A percentile compares a stretch with the other conserved stretches of the same genome.
phyloP scores from a whole-genome alignment of 2,113 vertebrate species.

The Brachypteracias leptosomus region DNA sequence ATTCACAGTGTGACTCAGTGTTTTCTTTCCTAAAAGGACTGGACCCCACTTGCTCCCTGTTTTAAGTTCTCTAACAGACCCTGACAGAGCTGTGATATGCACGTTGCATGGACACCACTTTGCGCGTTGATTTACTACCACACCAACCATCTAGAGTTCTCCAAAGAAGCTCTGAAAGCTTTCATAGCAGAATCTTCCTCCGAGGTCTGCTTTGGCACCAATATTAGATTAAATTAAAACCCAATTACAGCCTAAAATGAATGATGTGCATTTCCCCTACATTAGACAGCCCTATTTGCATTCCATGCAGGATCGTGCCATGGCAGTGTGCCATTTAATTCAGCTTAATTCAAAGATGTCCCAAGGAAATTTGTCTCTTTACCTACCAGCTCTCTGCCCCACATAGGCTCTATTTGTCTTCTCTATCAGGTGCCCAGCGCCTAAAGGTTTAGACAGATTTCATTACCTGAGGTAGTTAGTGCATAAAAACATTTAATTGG shows the following conservation, averaged over 20 bases:
- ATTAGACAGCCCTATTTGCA: constrained; percentile 45
- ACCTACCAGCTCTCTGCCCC: not conserved
- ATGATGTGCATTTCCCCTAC: constrained; percentile 39
- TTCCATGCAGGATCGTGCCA: constrained; percentile 4
- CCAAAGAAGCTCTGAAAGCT: constrained; percentile 22
- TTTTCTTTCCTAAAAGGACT: not conserved
- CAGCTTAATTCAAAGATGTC: not conserved
- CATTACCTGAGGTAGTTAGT: constrained; percentile 54
- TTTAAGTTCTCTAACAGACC: not conserved
- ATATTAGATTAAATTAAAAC: constrained; percentile 66
- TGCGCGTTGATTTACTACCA: constrained; percentile 37
- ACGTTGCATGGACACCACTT: not conserved
- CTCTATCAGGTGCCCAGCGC: constrained; percentile 5
- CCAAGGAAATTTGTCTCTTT: not conserved
- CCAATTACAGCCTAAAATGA: constrained; percentile 63
- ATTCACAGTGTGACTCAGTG: not conserved
- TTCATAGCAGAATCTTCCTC: constrained; percentile 59
- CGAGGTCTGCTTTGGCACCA: constrained; percentile 48
- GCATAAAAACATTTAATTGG: not conserved
- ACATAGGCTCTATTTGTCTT: not conserved
- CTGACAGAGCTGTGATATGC: not conserved
- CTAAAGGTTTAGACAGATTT: constrained; percentile 35
- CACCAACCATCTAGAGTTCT: constrained; percentile 14
- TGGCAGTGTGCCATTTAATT: constrained; percentile 46
- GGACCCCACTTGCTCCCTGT: not conserved